Evolutionary conservation across 2,888 invertebrate species (phyloP).

Genomic region (Coecobrya sp.): DNA sequence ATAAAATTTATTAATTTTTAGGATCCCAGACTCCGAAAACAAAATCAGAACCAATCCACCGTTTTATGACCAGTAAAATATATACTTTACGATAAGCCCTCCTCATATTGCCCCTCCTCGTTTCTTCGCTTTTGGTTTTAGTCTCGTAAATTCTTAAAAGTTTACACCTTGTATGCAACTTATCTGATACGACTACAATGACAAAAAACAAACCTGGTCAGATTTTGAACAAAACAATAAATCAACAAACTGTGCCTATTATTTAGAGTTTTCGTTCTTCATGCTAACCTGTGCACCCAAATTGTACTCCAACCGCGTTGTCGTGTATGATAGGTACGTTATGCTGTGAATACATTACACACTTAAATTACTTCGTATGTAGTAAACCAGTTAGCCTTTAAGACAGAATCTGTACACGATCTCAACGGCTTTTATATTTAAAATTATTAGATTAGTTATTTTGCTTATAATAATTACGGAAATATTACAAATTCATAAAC

Average conservation of each 20-base stretch:
- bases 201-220: background rate
- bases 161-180: too few species aligned
- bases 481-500: background rate
- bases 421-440: conserved; percentile 58
- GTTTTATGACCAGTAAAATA: conserved; percentile 73
- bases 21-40: too few species aligned
- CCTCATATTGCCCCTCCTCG: too few species aligned
- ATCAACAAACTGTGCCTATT: too few species aligned
- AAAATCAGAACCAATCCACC: conserved; percentile 6
- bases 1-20: too few species aligned
- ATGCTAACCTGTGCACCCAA: conserved; percentile 56
- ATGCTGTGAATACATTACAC: conserved; percentile 13
- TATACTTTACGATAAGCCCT: background rate
- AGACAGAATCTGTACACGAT: conserved; percentile 66
- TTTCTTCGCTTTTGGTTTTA: too few species aligned
- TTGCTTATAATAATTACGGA: background rate
- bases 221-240: too few species aligned
- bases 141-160: too few species aligned
- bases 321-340: background rate
- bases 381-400: conserved; percentile 70
- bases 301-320: background rate
- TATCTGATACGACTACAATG: too few species aligned
- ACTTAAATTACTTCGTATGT: background rate
- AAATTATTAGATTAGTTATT: too few species aligned
- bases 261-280: conserved; percentile 4